Evolutionary conservation across 2,797 vertebrate genomes (phyloP), one percentile per base, ranked within the genome.

Genomic region (Melanotaenia parkinsoni): DNA sequence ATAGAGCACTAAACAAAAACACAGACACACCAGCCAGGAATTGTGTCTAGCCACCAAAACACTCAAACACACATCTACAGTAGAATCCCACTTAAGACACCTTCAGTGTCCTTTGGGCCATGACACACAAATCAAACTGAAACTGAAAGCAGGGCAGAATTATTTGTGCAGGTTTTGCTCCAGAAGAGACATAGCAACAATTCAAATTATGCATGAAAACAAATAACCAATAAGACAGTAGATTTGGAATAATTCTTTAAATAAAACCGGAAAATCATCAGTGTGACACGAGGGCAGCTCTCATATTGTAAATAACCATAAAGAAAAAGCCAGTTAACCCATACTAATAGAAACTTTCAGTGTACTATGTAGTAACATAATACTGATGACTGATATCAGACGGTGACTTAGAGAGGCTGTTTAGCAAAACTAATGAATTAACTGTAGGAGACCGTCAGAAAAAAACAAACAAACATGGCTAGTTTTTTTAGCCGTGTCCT

Each of bases 341-440:
- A 38, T 28, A 38, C 5, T 22, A 28, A 53, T 24, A 11, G 22
- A 53, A 10, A n/a, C 3, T 70, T 45, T 62, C 32, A 58, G 58
- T 67, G 69, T 67, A 57, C 76, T 80, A 71, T 69, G 66, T 54
- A 79, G 59, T 70, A 56, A 67, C 58, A 16, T 37, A 65, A 68
- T 76, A 86, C 72, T 72, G 35, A 20, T 7, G 11, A 60, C 16
- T 35, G 58, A 30, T 4, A 81, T 58, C 40, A 51, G 37, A 82
- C 45, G 53, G 62, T 72, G 74, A 82, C 66, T 79, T 2, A 22
- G 63, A 65, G 70, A 67, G 45, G 47, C 30, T 18, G 26, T 53
- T 74, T 56, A 50, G 68, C 62, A 43, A 86, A 76, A 85, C 68
- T 40, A 61, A 67, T 62, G 9, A 26, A 22, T 33, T 30, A 10